These are phyloP conservation scores for Euclidia mi DNA, from an alignment of 2,888 invertebrate species.

Conservation along the genomic window DNA sequence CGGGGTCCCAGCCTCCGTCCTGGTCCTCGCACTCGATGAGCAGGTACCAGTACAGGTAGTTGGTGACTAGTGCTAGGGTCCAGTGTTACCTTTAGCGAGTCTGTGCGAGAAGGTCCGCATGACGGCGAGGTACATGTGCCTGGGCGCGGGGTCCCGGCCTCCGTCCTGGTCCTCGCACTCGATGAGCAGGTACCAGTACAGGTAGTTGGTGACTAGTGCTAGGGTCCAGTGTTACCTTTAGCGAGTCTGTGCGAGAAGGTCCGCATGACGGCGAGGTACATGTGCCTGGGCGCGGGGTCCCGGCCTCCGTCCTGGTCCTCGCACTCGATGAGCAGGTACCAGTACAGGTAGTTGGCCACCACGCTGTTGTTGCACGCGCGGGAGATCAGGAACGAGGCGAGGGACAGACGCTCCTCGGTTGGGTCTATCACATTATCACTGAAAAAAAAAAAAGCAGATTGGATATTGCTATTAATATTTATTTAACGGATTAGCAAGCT, in stretches of 20 bases:
- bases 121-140: slow-evolving; percentile 97
- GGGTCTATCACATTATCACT: slow-evolving; percentile 49
- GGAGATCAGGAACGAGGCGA: slow-evolving; percentile 97
- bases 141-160: slow-evolving; percentile 93
- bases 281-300: slow-evolving; percentile 93
- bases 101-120: slow-evolving; percentile 95
- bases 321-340: slow-evolving; percentile 98
- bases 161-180: slow-evolving; percentile 97
- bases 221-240: no score
- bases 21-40: slow-evolving; percentile 98
- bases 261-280: slow-evolving; percentile 97
- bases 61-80: no score
- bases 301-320: slow-evolving; percentile 95
- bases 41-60: slow-evolving; percentile 99
- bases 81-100: slow-evolving; percentile 91
- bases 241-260: slow-evolving; percentile 94
- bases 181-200: slow-evolving; percentile 98
- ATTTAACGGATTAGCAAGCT: neutral
- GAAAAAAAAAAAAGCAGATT: neutral
- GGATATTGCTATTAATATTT: neutral
- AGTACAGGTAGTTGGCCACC: slow-evolving; percentile 99
- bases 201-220: slow-evolving; percentile 98
- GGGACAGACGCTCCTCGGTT: slow-evolving; percentile 89
- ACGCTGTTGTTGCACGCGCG: slow-evolving; percentile 97
- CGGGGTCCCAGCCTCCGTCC: slow-evolving; percentile 92